These are phyloP conservation scores for Limnephilus rhombicus DNA, from an alignment of 2,888 invertebrate species.

Conservation along the genomic window DNA sequence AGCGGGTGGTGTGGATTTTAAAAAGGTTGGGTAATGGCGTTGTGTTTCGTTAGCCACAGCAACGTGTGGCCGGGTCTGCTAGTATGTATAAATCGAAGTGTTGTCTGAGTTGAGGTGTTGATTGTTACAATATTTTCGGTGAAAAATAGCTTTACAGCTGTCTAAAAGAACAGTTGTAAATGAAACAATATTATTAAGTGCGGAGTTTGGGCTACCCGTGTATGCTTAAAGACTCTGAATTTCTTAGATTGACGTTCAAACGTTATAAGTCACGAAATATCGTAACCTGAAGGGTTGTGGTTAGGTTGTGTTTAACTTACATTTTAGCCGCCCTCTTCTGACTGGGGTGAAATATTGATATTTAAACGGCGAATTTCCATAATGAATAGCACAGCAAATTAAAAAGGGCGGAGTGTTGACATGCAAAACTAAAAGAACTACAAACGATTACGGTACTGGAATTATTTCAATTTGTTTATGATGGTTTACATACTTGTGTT, in stretches of 20 bases:
- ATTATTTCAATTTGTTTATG: not conserved
- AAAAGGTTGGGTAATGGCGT: no score
- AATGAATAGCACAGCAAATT: constrained; percentile 18
- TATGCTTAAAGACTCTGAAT: not conserved
- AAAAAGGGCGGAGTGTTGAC: constrained; percentile 16
- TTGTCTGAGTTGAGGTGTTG: not conserved
- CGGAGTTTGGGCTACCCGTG: not conserved
- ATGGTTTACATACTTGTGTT: not conserved
- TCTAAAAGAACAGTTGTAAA: not conserved
- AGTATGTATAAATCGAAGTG: no score
- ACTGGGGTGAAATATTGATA: constrained; percentile 45
- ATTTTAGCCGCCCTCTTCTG: constrained; percentile 3
- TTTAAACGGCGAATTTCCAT: constrained; percentile 40
- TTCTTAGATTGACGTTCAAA: not conserved
- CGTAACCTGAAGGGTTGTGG: not conserved
- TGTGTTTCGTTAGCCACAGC: no score
- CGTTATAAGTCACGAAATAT: constrained; percentile 13
- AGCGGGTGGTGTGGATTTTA: no score
- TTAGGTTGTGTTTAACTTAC: constrained; percentile 6
- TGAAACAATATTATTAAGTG: not conserved
- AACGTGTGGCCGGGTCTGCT: no score
- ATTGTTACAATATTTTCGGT: not conserved
- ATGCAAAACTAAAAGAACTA: not conserved
- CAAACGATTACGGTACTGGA: not conserved
- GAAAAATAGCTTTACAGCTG: not conserved